phyloP scores from a whole-genome alignment of 2,113 vertebrate species.

The Melanerpes formicivorus region DNA sequence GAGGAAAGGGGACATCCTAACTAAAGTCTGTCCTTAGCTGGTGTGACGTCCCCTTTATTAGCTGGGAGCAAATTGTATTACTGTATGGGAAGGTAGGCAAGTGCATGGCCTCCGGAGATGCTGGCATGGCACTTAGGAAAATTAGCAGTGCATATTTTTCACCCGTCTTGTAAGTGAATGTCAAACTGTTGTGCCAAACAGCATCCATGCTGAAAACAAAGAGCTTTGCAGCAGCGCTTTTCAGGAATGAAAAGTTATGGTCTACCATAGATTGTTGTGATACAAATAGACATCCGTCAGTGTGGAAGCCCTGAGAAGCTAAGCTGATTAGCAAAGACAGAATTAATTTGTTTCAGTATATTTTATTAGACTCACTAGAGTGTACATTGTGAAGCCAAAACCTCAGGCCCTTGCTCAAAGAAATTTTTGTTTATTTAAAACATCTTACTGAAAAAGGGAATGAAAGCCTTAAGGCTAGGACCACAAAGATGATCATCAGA shows the following conservation, averaged over 20 bases:
- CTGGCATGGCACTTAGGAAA: constrained; percentile 53
- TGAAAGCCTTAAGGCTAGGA: not conserved
- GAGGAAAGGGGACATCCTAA: not conserved
- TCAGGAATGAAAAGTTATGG: not conserved
- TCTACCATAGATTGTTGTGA: not conserved
- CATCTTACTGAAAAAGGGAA: not conserved
- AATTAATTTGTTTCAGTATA: not conserved
- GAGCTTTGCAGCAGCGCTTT: not conserved
- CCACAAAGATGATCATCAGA: not conserved
- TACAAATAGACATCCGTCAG: not conserved
- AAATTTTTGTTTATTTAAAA: constrained; percentile 7
- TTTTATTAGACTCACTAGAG: not conserved
- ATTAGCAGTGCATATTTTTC: constrained; percentile 57
- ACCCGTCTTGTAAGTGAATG: constrained; percentile 1
- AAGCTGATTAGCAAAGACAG: not conserved
- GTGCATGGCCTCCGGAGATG: not conserved
- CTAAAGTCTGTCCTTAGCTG: not conserved
- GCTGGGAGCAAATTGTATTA: constrained; percentile 12
- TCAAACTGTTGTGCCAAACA: constrained; percentile 41
- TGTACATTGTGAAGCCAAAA: not conserved
- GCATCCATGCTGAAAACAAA: constrained; percentile 15
- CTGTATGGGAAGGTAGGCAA: constrained; percentile 8
- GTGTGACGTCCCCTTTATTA: constrained; percentile 17
- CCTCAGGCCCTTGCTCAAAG: not conserved
- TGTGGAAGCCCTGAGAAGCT: not conserved